phyloP scores from a whole-genome alignment of 2,888 invertebrate genomes.

The Odontocolon sp. region DNA sequence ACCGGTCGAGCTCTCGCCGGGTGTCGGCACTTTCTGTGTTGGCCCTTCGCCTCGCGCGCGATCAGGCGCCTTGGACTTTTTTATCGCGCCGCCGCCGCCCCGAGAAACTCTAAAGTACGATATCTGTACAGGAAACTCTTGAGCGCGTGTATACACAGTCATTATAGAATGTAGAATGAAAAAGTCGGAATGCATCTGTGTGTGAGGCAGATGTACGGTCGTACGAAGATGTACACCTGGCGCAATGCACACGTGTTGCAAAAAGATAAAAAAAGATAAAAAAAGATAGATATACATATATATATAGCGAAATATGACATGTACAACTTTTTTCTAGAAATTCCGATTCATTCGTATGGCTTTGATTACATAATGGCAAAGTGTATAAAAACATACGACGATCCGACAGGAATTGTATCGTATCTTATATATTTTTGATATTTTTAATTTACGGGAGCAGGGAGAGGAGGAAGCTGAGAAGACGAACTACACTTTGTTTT shows the following conservation, averaged over 20 bases:
- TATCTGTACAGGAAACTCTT: slow-evolving; percentile 27
- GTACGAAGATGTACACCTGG: no score
- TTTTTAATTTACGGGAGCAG: no score
- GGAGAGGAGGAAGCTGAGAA: slow-evolving; percentile 28
- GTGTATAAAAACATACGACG: no score
- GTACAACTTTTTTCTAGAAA: no score
- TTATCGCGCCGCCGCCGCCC: not conserved
- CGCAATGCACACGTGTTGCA: no score
- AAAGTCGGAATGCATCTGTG: not conserved
- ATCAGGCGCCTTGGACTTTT: slow-evolving; percentile 46
- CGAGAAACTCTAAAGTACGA: slow-evolving; percentile 34
- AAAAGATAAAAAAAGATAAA: no score
- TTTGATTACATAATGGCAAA: no score
- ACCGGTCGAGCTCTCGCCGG: slow-evolving; percentile 14
- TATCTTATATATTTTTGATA: no score
- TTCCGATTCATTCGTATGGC: no score
- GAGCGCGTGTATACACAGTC: not conserved
- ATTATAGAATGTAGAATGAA: not conserved
- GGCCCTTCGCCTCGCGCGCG: slow-evolving; percentile 17
- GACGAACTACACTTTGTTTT: not conserved
- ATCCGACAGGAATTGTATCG: no score
- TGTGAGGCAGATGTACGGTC: not conserved
- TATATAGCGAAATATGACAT: no score
- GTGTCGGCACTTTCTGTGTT: slow-evolving; percentile 15
- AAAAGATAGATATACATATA: no score